Percentiles rank a stretch among this genome's conserved stretches.
Evolutionary conservation across 2,888 invertebrate species (phyloP).

Genomic region (Azorinus chamasolen): DNA sequence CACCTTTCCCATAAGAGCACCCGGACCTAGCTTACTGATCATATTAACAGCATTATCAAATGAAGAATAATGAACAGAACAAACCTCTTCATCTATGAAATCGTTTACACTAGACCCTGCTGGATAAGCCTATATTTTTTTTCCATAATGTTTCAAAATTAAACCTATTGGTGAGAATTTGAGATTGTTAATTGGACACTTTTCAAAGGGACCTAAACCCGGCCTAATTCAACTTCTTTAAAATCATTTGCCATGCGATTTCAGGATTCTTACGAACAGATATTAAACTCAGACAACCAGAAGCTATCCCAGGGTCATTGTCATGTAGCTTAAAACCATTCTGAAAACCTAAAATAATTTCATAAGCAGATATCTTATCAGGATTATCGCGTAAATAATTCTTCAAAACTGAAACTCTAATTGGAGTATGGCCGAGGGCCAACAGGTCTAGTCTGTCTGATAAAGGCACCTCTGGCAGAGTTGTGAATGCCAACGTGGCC

Average conservation of each 20-base stretch:
- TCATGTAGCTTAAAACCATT: constrained; percentile 19
- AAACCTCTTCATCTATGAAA: constrained; percentile 17
- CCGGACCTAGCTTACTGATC: not conserved
- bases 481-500: no score
- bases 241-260: not conserved
- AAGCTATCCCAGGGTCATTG: not conserved
- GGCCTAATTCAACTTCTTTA: constrained; percentile 20
- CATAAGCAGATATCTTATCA: not conserved
- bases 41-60: constrained; percentile 15
- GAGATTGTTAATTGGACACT: constrained; percentile 17
- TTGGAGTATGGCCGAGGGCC: constrained; percentile 1
- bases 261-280: constrained; percentile 12
- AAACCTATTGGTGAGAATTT: constrained; percentile 22
- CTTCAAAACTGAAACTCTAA: not conserved
- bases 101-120: constrained; percentile 28
- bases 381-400: constrained; percentile 2
- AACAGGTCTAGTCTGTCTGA: no score
- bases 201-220: constrained; percentile 29
- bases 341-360: constrained; percentile 4
- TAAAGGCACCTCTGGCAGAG: no score
- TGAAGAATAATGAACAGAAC: constrained; percentile 12
- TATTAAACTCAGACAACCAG: constrained; percentile 15
- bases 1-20: not conserved
- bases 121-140: constrained; percentile 26
- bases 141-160: constrained; percentile 25